Base-by-base conservation (phyloP, 2,797 vertebrate genomes). In the Strix occidentalis region DNA sequence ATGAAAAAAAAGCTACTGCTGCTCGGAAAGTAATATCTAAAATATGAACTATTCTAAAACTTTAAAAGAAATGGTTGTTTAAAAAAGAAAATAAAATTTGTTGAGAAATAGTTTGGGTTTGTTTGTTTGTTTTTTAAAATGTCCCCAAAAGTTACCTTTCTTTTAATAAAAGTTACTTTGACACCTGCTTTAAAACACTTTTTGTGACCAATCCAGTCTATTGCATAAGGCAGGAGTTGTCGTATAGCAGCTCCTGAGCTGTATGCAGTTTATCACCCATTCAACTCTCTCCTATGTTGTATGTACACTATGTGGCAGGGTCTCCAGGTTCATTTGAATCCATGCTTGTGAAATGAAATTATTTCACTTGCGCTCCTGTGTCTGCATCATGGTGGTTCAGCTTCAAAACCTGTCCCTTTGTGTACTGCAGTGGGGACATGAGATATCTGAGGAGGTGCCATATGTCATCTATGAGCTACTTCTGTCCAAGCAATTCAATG, bases 191-290 rank as follows among this genome's bases (percentile, higher is more conserved):
- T 86, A 45, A 87, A 69, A 57, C 10, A 46, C 3, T 24, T 75
- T 68, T 63, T 61, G 5, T 88, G 37, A 57, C 17, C 70, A 65
- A 13, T 46, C 7, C 35, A 37, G 15, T 31, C 5, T 65, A 20
- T 54, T 65, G 13, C 16, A 13, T 20, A 58, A 33, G 11, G 13
- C 33, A 69, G 29, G 17, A 78, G 21, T 10, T 10, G 8, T 45
- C 21, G 33, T 6, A 20, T 7, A 20, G 8, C 3, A 14, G 9
- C 4, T 81, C 9, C 48, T 77, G 84, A 78, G 10, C 25, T 45
- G 4, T 2, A 0, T 9, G 29, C 33, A 45, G 3, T 51, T 90
- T 65, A 33, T 75, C 11, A 54, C 2, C 2, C 0, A 0, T 63
- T 72, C 24, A 72, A 0, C 6, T 68, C 16, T 26, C 31, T 70